Percentiles rank a stretch among this genome's conserved stretches.
Evolutionary conservation across 2,888 invertebrate genomes (phyloP).

Genomic region (Eurois occulta): DNA sequence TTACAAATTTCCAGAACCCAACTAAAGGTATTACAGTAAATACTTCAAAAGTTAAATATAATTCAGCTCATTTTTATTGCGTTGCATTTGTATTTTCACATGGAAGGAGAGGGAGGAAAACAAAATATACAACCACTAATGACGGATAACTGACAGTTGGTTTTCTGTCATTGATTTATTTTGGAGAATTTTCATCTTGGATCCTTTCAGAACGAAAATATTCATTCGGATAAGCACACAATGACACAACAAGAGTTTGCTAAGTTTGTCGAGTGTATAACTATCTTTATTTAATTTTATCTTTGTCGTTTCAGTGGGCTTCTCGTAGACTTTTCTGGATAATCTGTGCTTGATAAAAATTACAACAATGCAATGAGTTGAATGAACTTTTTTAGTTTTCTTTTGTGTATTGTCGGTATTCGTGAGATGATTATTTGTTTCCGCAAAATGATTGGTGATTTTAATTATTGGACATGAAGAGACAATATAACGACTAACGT

Average conservation of each 20-base stretch:
- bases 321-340: background rate
- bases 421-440: conserved; percentile 36
- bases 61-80: conserved; percentile 63
- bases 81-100: conserved; percentile 60
- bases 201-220: conserved; percentile 20
- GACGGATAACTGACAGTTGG: conserved; percentile 57
- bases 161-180: background rate
- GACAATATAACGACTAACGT: conserved; percentile 61
- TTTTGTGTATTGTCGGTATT: conserved; percentile 54
- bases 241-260: background rate
- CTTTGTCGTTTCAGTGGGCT: background rate
- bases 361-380: conserved; percentile 46
- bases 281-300: conserved; percentile 4
- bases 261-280: background rate
- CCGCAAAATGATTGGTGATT: conserved; percentile 44
- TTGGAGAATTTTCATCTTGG: background rate
- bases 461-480: conserved; percentile 54
- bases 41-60: conserved; percentile 36
- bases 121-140: conserved; percentile 64
- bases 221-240: background rate
- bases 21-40: conserved; percentile 30
- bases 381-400: conserved; percentile 65
- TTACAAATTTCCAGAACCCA: conserved; percentile 32
- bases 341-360: conserved; percentile 27
- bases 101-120: conserved; percentile 48